A percentile compares a stretch with the other conserved stretches of the same genome.
Evolutionary conservation across 2,113 vertebrate species (phyloP).

Genomic region (Danionella cerebrum): DNA sequence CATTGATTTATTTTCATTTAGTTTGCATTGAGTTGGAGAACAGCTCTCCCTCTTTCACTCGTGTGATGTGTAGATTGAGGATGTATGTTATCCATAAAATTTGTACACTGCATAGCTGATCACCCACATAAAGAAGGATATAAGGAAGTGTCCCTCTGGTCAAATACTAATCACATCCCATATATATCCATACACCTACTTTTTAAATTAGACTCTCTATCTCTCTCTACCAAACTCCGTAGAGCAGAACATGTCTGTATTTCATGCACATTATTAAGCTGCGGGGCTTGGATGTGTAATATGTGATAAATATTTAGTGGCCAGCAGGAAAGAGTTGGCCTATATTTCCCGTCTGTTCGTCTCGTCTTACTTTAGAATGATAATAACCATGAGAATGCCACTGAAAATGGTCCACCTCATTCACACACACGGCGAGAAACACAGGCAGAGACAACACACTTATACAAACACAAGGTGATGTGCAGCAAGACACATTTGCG

Average conservation of each 20-base stretch:
- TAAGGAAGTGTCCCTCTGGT: neutral
- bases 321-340: constrained; percentile 38
- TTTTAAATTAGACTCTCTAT: neutral
- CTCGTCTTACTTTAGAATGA: constrained; percentile 28
- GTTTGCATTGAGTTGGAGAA: neutral
- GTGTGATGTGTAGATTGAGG: neutral
- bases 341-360: constrained; percentile 30
- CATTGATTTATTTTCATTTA: neutral
- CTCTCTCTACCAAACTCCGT: neutral
- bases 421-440: constrained; percentile 2
- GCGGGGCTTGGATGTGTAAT: constrained; percentile 25
- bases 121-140: neutral
- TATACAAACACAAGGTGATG: constrained; percentile 7
- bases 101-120: constrained; percentile 16
- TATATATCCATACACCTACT: neutral
- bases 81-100: neutral
- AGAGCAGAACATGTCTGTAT: constrained; percentile 2
- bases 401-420: constrained; percentile 5
- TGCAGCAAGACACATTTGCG: neutral
- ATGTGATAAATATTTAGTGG: constrained; percentile 39
- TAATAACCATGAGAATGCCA: constrained; percentile 32
- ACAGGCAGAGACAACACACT: neutral
- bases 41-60: neutral
- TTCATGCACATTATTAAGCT: neutral
- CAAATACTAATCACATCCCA: neutral